These are phyloP conservation scores for Calameuta filiformis DNA, from an alignment of 2,888 invertebrate genomes.

Conservation along the genomic window DNA sequence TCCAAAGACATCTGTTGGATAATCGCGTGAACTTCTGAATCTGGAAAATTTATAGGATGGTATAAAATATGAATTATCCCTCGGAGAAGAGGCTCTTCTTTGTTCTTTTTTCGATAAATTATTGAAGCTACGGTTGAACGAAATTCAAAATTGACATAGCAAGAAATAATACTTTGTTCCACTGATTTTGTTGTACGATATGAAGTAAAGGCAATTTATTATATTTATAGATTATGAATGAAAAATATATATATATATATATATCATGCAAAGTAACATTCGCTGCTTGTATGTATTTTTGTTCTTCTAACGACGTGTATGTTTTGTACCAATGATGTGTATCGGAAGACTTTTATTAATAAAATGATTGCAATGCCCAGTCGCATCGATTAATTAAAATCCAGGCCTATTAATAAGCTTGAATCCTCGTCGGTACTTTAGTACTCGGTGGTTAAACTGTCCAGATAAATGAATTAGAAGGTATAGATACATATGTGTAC, in stretches of 20 bases:
- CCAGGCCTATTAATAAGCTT: background rate
- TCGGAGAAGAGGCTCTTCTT: background rate
- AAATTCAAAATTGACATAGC: background rate
- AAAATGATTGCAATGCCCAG: conserved; percentile 42
- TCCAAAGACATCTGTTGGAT: background rate
- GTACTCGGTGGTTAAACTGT: background rate
- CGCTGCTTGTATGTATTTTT: conserved; percentile 54
- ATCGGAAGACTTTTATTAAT: conserved; percentile 49
- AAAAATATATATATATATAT: conserved; percentile 31
- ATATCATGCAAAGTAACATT: conserved; percentile 38
- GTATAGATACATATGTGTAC: too few species aligned
- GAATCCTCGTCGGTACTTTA: background rate
- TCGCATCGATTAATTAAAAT: background rate
- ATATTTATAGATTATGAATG: conserved; percentile 40
- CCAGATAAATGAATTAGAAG: background rate
- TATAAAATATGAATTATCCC: background rate
- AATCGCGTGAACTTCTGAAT: background rate
- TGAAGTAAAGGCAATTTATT: conserved; percentile 32
- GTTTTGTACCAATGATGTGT: conserved; percentile 60
- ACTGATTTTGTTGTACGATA: conserved; percentile 38
- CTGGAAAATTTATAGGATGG: background rate
- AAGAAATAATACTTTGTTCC: conserved; percentile 18
- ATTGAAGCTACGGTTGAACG: background rate
- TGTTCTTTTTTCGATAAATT: background rate
- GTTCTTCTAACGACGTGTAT: conserved; percentile 54